Conservation (phyloP, 1,140 invertebrate genomes). For the Pogonus chalceus region DNA sequence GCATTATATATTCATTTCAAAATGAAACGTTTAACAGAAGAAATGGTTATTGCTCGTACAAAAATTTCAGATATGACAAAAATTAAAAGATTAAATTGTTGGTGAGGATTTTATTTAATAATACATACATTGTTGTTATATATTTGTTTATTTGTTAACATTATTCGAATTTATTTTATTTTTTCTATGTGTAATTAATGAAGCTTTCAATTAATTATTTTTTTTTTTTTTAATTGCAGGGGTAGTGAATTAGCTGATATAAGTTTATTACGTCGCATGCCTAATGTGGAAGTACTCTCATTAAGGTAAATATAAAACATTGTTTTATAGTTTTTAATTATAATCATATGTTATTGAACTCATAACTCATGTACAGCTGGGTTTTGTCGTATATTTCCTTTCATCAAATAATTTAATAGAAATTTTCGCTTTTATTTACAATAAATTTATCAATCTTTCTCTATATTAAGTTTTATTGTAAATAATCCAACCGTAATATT, state of each 20-base stretch:
- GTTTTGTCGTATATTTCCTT: no score
- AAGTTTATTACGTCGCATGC: conserved; percentile 61
- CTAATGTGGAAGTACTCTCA: conserved; percentile 68
- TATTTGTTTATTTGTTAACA: conserved; percentile 4
- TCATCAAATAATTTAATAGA: no score
- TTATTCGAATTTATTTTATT: not conserved
- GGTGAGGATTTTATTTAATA: conserved; percentile 51
- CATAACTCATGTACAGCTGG: no score
- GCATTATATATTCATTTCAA: not conserved
- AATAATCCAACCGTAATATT: no score
- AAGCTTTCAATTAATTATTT: not conserved
- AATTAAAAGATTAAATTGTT: conserved; percentile 83
- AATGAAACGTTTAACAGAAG: conserved; percentile 69
- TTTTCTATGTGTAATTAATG: not conserved
- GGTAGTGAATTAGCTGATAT: conserved; percentile 72
- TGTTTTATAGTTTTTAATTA: no score
- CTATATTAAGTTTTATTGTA: no score
- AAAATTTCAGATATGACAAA: conserved; percentile 71
- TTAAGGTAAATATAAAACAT: conserved; percentile 68
- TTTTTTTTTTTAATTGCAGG: conserved; percentile 46
- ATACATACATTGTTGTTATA: not conserved
- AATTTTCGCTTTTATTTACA: no score
- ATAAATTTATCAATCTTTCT: no score
- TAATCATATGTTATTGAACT: no score
- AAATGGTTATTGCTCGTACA: conserved; percentile 83